These are phyloP conservation scores for Pachydiplax longipennis DNA, from an alignment of 2,888 invertebrate species.

Conservation along the genomic window DNA sequence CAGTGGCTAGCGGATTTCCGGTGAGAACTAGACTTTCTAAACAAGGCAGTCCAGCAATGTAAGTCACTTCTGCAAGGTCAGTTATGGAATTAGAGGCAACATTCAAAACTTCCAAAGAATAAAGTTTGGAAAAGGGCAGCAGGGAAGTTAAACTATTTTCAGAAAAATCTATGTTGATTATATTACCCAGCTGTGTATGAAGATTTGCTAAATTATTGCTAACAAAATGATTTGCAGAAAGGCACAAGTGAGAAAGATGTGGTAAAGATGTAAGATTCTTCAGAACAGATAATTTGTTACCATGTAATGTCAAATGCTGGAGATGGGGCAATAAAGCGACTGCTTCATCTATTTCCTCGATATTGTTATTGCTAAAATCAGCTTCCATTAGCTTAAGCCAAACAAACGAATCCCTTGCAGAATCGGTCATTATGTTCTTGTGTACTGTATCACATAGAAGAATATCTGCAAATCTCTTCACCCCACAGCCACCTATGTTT, in stretches of 20 bases:
- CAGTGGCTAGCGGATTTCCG: slow-evolving; percentile 87
- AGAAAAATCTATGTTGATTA: slow-evolving; percentile 83
- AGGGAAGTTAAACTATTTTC: slow-evolving; percentile 81
- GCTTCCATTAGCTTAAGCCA: slow-evolving; percentile 67
- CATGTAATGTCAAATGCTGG: slow-evolving; percentile 74
- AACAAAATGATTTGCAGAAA: slow-evolving; percentile 79
- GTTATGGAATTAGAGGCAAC: slow-evolving; percentile 85
- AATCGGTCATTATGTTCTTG: slow-evolving; percentile 63
- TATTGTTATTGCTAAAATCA: slow-evolving; percentile 81
- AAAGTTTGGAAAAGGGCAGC: slow-evolving; percentile 79
- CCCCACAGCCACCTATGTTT: slow-evolving; percentile 71
- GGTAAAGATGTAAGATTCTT: slow-evolving; percentile 81
- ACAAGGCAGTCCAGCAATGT: slow-evolving; percentile 83
- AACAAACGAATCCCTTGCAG: slow-evolving; percentile 59
- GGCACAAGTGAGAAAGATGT: slow-evolving; percentile 75
- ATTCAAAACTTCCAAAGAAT: slow-evolving; percentile 85
- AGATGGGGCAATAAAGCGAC: slow-evolving; percentile 78
- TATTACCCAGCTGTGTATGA: slow-evolving; percentile 86
- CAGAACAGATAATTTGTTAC: slow-evolving; percentile 79
- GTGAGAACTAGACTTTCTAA: slow-evolving; percentile 85
- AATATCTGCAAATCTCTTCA: slow-evolving; percentile 77
- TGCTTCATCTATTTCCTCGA: slow-evolving; percentile 80
- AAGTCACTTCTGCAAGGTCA: slow-evolving; percentile 80
- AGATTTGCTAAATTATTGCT: slow-evolving; percentile 73
- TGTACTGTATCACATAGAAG: slow-evolving; percentile 86